Evolutionary conservation across 1,140 invertebrate genomes (phyloP), one percentile per base, ranked within the genome.

Genomic region (Caerostris extrusa): DNA sequence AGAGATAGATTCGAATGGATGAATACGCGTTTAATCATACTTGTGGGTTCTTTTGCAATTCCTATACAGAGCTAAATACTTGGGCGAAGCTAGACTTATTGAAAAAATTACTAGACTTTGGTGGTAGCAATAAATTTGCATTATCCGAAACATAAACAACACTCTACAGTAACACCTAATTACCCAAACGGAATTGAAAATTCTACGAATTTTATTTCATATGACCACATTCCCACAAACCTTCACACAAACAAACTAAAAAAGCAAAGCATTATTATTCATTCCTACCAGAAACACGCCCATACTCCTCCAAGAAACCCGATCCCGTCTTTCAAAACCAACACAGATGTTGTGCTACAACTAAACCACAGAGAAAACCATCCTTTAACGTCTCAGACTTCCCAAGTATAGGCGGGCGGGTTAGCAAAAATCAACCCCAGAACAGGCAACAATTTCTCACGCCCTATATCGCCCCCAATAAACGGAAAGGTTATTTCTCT

Each of bases 401-500:
- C 71, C 34, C 50, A 77, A 77, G 71, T 50, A 77, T 77, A 53
- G n/a, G 14, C 56, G 83, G 14, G 14, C n/a, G 17, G 34, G 34
- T 34, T 34, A 34, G 34, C 34, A 34, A 34, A 34, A 34, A 34
- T 2, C 34, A 34, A 34, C 19, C 71, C 69, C 71, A 77, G 53
- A 77, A 77, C 34, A 34, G 34, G 83, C 17, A 85, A 85, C 83
- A 85, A 85, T 71, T 93, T 93, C 85, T 93, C 85, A 93, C 92
- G 92, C 85, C 91, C 91, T 87, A 93, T 67, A 69, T 87, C 56
- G 34, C n/a, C 91, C 86, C 58, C 92, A 86, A 91, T 19, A 56
- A 93, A 93, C 71, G 34, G 77, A 93, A 88, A 89, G 69, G 92
- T 88, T 88, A 77, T 64, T 89, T 81, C 86, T 89, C 69, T 55